A percentile compares a stretch with the other conserved stretches of the same genome.
Conservation (phyloP, 2,797 vertebrate species). For the Danio aesculapii region DNA sequence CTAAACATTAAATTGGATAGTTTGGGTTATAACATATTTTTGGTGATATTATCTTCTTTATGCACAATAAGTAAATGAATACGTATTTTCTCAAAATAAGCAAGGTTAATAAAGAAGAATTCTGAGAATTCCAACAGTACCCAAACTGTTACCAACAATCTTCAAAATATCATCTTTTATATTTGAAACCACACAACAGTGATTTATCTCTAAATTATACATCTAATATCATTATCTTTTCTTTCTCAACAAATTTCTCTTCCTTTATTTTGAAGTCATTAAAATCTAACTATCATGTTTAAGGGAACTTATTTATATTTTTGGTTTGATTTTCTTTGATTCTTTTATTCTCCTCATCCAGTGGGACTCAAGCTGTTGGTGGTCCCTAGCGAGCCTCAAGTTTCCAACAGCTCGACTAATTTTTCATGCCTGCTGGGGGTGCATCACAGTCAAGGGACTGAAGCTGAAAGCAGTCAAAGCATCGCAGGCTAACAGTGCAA, state of each 20-base stretch:
- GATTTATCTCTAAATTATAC: background rate
- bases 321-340: conserved; percentile 15
- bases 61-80: no score
- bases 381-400: conserved; percentile 38
- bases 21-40: no score
- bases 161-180: background rate
- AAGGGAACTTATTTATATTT: conserved; percentile 20
- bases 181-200: background rate
- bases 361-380: conserved; percentile 18
- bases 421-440: conserved; percentile 42
- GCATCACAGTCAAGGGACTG: conserved; percentile 34
- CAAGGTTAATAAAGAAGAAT: no score
- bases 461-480: conserved; percentile 27
- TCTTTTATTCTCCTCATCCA: conserved; percentile 27
- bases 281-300: background rate
- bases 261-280: background rate
- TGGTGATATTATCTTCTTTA: no score
- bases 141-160: background rate
- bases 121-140: no score
- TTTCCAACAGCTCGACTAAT: conserved; percentile 57
- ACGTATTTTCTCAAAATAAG: no score
- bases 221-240: background rate
- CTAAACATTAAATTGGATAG: background rate
- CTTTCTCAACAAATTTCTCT: background rate
- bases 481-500: conserved; percentile 33